These are phyloP conservation scores for Momotus momota DNA, from an alignment of 2,797 vertebrate genomes.

Conservation along the genomic window DNA sequence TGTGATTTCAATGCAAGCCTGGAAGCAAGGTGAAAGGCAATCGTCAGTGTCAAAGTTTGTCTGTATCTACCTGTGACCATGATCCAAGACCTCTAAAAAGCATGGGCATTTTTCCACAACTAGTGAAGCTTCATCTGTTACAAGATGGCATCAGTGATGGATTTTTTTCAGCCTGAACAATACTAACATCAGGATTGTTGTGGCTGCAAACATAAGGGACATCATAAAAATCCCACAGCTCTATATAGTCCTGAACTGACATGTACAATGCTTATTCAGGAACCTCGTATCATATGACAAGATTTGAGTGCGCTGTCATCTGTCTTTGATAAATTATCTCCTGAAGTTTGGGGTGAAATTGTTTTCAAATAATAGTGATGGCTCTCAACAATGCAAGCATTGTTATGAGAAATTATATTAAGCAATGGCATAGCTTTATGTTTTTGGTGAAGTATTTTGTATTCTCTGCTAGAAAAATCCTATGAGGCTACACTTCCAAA, in stretches of 20 bases:
- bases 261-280: neutral
- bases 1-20: neutral
- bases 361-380: neutral
- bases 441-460: neutral
- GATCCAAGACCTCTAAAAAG: neutral
- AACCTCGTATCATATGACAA: neutral
- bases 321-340: neutral
- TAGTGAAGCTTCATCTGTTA: neutral
- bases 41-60: neutral
- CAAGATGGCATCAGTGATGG: neutral
- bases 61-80: neutral
- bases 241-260: neutral
- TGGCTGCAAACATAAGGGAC: neutral
- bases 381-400: neutral
- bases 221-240: neutral
- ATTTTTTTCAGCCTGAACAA: neutral
- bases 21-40: neutral
- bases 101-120: neutral
- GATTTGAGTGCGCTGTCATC: neutral
- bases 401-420: neutral
- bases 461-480: neutral
- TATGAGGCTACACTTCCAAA: neutral
- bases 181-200: rapidly evolving
- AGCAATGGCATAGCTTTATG: neutral
- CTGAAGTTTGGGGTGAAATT: neutral